Base-by-base conservation (phyloP, 1,140 invertebrate genomes). In the Reticulitermes speratus region DNA sequence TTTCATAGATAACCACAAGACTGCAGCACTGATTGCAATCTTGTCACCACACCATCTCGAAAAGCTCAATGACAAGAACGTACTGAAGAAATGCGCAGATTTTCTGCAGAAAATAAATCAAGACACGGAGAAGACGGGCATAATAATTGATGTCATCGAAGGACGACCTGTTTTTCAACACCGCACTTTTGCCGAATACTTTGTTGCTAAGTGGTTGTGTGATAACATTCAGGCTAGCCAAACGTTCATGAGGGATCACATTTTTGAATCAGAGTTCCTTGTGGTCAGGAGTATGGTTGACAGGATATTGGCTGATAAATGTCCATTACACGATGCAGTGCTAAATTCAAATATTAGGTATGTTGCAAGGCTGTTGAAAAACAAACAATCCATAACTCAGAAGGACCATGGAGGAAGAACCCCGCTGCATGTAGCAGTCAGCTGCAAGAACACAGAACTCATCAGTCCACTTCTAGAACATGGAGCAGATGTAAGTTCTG, bases 1-100 rank as follows among this genome's bases (percentile, higher is more conserved):
- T 52, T 86, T 85, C 75, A 86, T 85, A n/a, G 44, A 19, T 5
- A 30, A 86, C 16, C 86, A 86, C n/a, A 84, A 21, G 59, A 16
- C n/a, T 21, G 52, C 75, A 44, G 86, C 86, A n/a, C 65, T 86
- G 83, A 23, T 85, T 85, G 5, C 16, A 30, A 45, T 86, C 8
- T 85, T 86, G 44, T 38, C 44, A 25, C 14, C 38, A 45, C 45
- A 85, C 8, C 32, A 85, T 12, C 32, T 86, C 44, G 30, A 84
- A 38, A 65, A 55, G 30, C 30, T n/a, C 38, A 12, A n/a, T 45
- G 30, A 25, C 44, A n/a, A 7, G 55, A 55, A n/a, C n/a, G 48
- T 75, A 85, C 81, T 81, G 84, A 38, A n/a, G 44, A 65, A 8
- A 55, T 21, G 21, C 21, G 81, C n/a, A n/a, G 23, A 8, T 44